Percentiles rank a stretch among this genome's conserved stretches.
Conservation (phyloP, 1,140 invertebrate species). For the Scaptodrosophila lebanonensis region DNA sequence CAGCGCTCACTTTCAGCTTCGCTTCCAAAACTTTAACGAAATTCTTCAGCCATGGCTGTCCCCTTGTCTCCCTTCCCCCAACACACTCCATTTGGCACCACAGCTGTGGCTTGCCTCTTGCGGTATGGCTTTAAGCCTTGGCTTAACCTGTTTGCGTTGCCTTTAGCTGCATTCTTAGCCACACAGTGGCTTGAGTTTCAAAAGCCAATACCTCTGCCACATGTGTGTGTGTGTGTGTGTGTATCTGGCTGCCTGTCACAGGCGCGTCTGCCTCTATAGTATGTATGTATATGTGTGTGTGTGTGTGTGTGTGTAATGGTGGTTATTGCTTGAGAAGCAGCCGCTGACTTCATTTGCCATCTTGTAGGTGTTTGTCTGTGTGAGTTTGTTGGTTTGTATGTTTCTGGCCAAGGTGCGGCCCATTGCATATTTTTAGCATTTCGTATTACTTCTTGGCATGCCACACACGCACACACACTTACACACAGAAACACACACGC, state of each 20-base stretch:
- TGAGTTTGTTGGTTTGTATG: background rate
- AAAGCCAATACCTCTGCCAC: constrained; percentile 35
- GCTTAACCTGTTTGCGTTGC: constrained; percentile 54
- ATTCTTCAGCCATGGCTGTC: constrained; percentile 49
- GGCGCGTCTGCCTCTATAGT: constrained; percentile 7
- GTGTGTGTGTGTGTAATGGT: too few relatives aligned
- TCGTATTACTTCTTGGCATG: background rate
- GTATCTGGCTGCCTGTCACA: constrained; percentile 13
- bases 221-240: constrained; percentile 12
- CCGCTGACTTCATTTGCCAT: constrained; percentile 9
- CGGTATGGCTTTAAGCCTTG: constrained; percentile 38
- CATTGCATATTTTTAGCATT: constrained; percentile 28
- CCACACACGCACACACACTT: too few relatives aligned
- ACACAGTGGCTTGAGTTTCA: constrained; percentile 44
- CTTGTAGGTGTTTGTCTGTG: constrained; percentile 10
- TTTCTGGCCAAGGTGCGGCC: constrained; percentile 17
- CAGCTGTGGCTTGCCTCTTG: constrained; percentile 49
- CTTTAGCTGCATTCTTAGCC: constrained; percentile 58
- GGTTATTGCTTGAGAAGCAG: too few relatives aligned
- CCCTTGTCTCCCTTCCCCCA: constrained; percentile 35
- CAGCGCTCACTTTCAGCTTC: constrained; percentile 58
- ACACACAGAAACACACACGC: too few relatives aligned
- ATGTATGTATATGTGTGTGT: too few relatives aligned
- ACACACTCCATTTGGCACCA: constrained; percentile 16
- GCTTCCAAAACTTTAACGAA: constrained; percentile 34